Base-by-base conservation (phyloP, 2,888 invertebrate genomes). In the Hypsopygia costalis region DNA sequence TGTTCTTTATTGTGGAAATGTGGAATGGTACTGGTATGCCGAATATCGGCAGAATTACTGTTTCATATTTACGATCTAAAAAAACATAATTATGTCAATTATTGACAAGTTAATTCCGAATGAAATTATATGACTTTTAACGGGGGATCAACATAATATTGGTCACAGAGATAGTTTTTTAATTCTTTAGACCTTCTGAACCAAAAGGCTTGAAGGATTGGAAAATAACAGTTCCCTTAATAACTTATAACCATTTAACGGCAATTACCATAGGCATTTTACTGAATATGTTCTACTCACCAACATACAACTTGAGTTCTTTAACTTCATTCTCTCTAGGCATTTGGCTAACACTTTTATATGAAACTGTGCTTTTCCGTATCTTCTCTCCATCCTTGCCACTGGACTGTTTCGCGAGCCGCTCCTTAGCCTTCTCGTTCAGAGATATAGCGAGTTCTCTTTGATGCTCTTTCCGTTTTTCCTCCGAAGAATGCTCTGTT, bases 1-100 rank as follows among this genome's bases (percentile, higher is more conserved):
- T 98, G 77, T 99, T 99, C 90, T 99, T 99, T 40, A 99, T 97
- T 4, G 98, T 99, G 3, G 98, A 98, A 73, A 99, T 99, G 77
- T 99, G 99, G 81, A 98, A 99, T 40, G 99, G 99, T 46, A 98
- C 97, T 0, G 98, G 95, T 33, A 97, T 90, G 44, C 99, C 99
- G 89, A 97, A 99, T 57, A 99, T 93, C 1, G 99, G 99, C 67
- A 99, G 83, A 52, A 99, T 98, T n/a, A 99, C 95, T 1, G 98
- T 98, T 83, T 99, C 99, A 75, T 98, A 98, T 85, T 97, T 98
- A 60, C 95, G 94, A 88, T 98, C 98, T 95, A 82, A 41, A 89
- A 76, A 48, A 35, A 36, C 29, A 36, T n/a, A n/a, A n/a, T n/a
- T n/a, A n/a, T n/a, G n/a, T n/a, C n/a, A n/a, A n/a, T n/a, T n/a